These are phyloP conservation scores for Plusia festucae DNA, from an alignment of 2,888 invertebrate genomes.

Conservation along the genomic window DNA sequence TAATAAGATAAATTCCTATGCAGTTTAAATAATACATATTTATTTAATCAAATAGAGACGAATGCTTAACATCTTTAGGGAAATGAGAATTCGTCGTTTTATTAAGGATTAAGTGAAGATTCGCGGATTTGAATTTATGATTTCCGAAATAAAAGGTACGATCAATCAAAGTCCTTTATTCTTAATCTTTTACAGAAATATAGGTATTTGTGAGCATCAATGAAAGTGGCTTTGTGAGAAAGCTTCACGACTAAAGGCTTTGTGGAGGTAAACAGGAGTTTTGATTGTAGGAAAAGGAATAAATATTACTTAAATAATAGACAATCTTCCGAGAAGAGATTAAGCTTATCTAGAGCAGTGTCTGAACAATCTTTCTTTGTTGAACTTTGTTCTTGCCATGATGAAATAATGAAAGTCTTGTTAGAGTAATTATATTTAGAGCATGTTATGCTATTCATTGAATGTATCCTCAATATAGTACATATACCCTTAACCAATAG, in stretches of 20 bases:
- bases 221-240: not conserved
- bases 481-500: no score
- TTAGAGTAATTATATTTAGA: no score
- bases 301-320: no score
- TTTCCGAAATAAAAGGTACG: constrained; percentile 23
- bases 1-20: not conserved
- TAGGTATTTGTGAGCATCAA: not conserved
- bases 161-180: constrained; percentile 13
- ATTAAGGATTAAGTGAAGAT: constrained; percentile 7
- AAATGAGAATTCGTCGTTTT: constrained; percentile 9
- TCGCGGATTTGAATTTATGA: constrained; percentile 28
- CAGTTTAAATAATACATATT: not conserved
- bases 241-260: no score
- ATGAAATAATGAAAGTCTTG: no score
- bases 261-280: not conserved
- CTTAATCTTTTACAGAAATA: constrained; percentile 8
- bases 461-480: no score
- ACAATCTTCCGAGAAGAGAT: no score
- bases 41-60: constrained; percentile 2
- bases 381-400: no score
- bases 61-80: not conserved
- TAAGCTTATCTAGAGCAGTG: no score
- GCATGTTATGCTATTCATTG: no score
- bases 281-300: no score
- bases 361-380: no score